phyloP scores from a whole-genome alignment of 2,113 vertebrate genomes.

The Sorex fumeus region DNA sequence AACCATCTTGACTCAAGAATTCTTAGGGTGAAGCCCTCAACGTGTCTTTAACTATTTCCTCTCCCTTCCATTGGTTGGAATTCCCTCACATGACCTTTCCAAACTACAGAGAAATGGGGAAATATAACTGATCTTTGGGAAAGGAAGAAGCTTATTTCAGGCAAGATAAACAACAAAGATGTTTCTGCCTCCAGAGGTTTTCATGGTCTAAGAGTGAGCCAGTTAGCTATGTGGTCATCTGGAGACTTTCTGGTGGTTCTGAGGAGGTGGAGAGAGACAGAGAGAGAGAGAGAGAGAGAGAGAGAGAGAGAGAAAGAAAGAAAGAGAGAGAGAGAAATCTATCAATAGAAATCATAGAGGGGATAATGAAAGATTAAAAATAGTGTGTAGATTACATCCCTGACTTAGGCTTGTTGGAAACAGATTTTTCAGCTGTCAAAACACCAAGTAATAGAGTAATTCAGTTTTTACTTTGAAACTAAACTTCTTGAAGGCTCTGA shows the following conservation, averaged over 20 bases:
- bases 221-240: neutral
- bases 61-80: neutral
- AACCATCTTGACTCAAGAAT: neutral
- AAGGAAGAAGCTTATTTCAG: neutral
- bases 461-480: constrained; percentile 26
- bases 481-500: neutral
- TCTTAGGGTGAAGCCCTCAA: neutral
- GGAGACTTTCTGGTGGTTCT: too few relatives aligned
- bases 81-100: too few relatives aligned
- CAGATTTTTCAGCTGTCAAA: neutral
- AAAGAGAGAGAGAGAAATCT: neutral
- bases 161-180: neutral
- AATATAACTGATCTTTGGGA: neutral
- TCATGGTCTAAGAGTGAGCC: neutral
- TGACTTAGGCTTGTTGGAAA: neutral
- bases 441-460: neutral
- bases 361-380: neutral
- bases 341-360: neutral
- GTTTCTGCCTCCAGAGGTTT: neutral
- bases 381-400: neutral
- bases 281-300: neutral
- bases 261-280: too few relatives aligned
- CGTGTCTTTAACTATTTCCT: neutral
- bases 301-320: neutral
- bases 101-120: neutral